Evolutionary conservation across 2,888 invertebrate genomes (phyloP).

Genomic region (Caenorhabditis zanzibari): DNA sequence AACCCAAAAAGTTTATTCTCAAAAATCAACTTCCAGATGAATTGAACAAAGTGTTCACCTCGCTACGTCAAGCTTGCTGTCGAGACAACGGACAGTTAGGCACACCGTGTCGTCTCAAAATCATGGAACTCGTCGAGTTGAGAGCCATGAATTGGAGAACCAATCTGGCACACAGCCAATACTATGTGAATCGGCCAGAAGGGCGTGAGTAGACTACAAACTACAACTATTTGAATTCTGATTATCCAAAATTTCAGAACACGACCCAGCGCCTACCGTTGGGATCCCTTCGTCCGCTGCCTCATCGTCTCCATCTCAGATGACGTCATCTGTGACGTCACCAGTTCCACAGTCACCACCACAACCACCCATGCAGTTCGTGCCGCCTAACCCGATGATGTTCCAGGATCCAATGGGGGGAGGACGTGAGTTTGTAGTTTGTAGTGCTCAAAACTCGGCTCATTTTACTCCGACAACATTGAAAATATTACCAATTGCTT

Average conservation of each 20-base stretch:
- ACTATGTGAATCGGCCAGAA: constrained; percentile 81
- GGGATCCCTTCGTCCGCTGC: constrained; percentile 35
- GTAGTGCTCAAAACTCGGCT: not conserved
- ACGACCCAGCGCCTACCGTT: constrained; percentile 61
- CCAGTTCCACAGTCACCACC: constrained; percentile 47
- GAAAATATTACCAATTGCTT: no score
- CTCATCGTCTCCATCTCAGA: constrained; percentile 26
- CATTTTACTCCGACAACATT: not conserved
- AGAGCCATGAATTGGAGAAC: constrained; percentile 94
- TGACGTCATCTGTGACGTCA: constrained; percentile 43
- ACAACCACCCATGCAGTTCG: constrained; percentile 57
- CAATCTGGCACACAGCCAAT: constrained; percentile 85
- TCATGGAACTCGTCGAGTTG: constrained; percentile 94
- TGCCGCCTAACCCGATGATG: constrained; percentile 64
- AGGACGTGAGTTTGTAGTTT: constrained; percentile 30
- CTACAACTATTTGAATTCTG: not conserved
- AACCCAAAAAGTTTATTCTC: no score
- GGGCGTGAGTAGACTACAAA: constrained; percentile 59
- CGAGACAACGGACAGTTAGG: constrained; percentile 88
- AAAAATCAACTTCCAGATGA: constrained; percentile 72
- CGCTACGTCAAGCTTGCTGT: constrained; percentile 82
- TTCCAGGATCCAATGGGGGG: constrained; percentile 62
- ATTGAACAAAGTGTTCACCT: constrained; percentile 81
- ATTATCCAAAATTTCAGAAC: constrained; percentile 43
- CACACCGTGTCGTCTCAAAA: constrained; percentile 87